Evolutionary conservation across 2,888 invertebrate genomes (phyloP).

Genomic region (Labia minor): DNA sequence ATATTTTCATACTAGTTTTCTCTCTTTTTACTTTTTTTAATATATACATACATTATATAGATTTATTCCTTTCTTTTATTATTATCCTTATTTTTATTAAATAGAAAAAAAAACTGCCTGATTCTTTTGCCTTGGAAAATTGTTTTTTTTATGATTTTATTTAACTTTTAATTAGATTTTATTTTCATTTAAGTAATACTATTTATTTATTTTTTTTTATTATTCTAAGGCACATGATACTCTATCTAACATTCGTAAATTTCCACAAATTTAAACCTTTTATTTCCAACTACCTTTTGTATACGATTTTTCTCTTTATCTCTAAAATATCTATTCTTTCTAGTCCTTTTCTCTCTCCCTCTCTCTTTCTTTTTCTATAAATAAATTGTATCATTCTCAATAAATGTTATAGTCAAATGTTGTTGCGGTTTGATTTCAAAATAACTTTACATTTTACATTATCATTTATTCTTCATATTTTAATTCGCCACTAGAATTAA

Average conservation of each 20-base stretch:
- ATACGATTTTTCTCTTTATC: background rate
- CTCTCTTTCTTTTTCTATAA: slow-evolving; percentile 32
- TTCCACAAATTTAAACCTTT: too few species aligned
- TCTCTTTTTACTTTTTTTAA: background rate
- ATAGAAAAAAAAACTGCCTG: background rate
- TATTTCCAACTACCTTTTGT: background rate
- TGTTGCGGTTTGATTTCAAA: background rate
- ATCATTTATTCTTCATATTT: too few species aligned
- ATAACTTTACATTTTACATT: too few species aligned
- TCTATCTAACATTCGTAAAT: too few species aligned
- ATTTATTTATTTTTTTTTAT: slow-evolving; percentile 24
- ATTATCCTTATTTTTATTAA: background rate
- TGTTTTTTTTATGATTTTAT: slow-evolving; percentile 23
- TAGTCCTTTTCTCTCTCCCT: slow-evolving; percentile 33
- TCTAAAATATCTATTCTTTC: slow-evolving; percentile 16
- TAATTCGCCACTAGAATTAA: too few species aligned
- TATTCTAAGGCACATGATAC: too few species aligned
- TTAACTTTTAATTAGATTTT: slow-evolving; percentile 21
- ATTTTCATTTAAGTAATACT: slow-evolving; percentile 18
- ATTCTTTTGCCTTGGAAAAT: slow-evolving; percentile 17
- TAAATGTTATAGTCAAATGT: slow-evolving; percentile 29
- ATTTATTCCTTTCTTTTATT: too few species aligned
- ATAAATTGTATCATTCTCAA: slow-evolving; percentile 44
- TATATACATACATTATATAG: too few species aligned
- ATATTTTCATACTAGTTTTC: too few species aligned